These are phyloP conservation scores for Globodera rostochiensis DNA, from an alignment of 1,140 invertebrate species.

Conservation along the genomic window DNA sequence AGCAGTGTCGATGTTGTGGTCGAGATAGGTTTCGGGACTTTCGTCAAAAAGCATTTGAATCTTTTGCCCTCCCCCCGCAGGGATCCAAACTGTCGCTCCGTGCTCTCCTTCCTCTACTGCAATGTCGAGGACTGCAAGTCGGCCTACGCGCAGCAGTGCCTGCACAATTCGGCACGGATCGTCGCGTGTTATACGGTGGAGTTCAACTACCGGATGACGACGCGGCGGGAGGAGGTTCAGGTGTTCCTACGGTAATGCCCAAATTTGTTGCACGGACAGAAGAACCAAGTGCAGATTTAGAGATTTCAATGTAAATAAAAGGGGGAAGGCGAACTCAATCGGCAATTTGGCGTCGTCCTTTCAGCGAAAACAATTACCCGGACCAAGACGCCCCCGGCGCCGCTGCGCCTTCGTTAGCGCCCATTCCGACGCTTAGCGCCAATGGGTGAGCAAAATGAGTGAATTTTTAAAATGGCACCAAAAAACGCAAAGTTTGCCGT, in stretches of 20 bases:
- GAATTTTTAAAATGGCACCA: neutral
- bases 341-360: neutral
- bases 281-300: no score
- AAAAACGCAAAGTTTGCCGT: neutral
- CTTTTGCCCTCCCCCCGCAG: neutral
- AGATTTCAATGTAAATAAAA: no score
- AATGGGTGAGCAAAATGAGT: neutral
- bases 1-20: conserved; percentile 62
- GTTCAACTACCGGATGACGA: conserved; percentile 65
- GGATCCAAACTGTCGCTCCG: conserved; percentile 52
- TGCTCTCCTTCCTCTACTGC: conserved; percentile 61
- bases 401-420: conserved; percentile 8
- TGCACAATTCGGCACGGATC: conserved; percentile 63
- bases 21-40: conserved; percentile 14
- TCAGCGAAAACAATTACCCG: conserved; percentile 59
- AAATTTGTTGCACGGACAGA: no score
- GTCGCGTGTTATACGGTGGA: conserved; percentile 65
- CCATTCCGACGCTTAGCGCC: neutral
- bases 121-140: conserved; percentile 62
- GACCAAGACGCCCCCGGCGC: conserved; percentile 53
- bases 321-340: neutral
- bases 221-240: conserved; percentile 30
- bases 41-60: neutral
- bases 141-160: conserved; percentile 65
- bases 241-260: conserved; percentile 11